Evolutionary conservation across 2,797 vertebrate genomes (phyloP).

Genomic region (Acipenser transmontanus): DNA sequence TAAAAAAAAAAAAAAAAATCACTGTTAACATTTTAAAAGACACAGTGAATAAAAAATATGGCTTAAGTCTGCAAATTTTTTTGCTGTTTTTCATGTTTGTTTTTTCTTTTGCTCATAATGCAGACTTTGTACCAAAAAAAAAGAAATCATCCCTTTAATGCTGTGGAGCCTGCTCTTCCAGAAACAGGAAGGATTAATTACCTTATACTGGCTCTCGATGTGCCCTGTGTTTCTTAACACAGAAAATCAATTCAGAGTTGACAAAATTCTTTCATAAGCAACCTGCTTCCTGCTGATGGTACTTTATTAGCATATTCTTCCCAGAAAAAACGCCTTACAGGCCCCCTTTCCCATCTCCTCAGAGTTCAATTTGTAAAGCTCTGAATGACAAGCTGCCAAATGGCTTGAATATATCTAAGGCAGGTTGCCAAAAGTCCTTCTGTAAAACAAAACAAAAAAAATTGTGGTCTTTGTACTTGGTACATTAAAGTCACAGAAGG

Average conservation of each 20-base stretch:
- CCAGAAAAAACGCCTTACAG: slow-evolving; percentile 54
- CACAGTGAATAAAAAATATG: no score
- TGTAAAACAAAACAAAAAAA: no score
- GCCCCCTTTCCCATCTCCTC: slow-evolving; percentile 38
- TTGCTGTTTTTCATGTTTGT: no score
- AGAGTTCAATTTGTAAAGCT: no score
- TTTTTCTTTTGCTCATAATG: slow-evolving; percentile 55
- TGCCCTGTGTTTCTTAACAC: slow-evolving; percentile 66
- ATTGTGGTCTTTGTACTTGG: no score
- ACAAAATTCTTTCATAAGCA: slow-evolving; percentile 66
- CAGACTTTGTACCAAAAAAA: slow-evolving; percentile 53
- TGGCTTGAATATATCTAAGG: no score
- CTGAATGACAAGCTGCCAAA: no score
- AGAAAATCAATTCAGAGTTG: slow-evolving; percentile 81
- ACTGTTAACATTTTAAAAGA: no score
- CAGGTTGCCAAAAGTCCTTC: no score
- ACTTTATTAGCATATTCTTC: slow-evolving; percentile 77
- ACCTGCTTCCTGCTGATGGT: slow-evolving; percentile 29
- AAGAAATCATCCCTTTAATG: slow-evolving; percentile 65
- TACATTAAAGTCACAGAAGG: no score
- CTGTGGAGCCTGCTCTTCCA: slow-evolving; percentile 42
- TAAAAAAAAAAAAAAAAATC: no score
- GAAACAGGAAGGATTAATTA: slow-evolving; percentile 77
- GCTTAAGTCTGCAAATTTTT: no score
- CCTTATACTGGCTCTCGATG: slow-evolving; percentile 56